Conservation (phyloP, 64 coral and sea anemone species). For the Montipora capricornis region DNA sequence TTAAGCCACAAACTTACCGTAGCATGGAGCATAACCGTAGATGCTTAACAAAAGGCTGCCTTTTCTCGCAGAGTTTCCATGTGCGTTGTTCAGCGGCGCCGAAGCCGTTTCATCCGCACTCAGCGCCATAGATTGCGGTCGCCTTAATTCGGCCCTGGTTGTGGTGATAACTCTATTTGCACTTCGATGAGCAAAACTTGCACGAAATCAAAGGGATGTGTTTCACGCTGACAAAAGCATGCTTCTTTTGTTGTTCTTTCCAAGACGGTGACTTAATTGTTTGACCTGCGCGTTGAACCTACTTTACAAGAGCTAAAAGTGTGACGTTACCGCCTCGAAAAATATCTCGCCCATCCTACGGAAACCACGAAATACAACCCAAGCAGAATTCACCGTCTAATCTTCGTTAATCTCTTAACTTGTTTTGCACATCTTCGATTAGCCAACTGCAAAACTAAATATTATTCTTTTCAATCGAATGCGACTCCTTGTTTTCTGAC, state of each 20-base stretch:
- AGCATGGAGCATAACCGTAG: constrained; percentile 32
- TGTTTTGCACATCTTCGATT: background rate
- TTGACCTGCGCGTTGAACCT: background rate
- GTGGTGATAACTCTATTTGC: background rate
- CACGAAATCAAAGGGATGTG: background rate
- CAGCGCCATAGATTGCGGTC: background rate
- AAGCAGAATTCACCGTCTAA: background rate
- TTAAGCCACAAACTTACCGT: constrained; percentile 1
- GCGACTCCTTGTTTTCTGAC: background rate
- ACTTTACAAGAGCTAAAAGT: background rate
- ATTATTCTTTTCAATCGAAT: background rate
- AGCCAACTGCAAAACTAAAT: background rate
- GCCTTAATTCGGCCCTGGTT: background rate
- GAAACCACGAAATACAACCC: background rate
- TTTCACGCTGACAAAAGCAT: constrained; percentile 39
- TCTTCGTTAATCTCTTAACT: constrained; percentile 8
- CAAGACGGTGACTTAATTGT: background rate
- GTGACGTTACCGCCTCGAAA: background rate
- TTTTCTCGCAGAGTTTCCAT: background rate
- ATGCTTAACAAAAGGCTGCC: constrained; percentile 28
- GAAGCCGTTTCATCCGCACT: background rate
- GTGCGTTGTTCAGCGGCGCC: background rate
- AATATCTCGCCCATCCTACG: background rate
- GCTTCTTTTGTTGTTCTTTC: constrained; percentile 35
- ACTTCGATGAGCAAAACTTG: constrained; percentile 1